These are phyloP conservation scores for Oscheius myriophilus DNA, from an alignment of 2,888 invertebrate genomes.

Conservation along the genomic window DNA sequence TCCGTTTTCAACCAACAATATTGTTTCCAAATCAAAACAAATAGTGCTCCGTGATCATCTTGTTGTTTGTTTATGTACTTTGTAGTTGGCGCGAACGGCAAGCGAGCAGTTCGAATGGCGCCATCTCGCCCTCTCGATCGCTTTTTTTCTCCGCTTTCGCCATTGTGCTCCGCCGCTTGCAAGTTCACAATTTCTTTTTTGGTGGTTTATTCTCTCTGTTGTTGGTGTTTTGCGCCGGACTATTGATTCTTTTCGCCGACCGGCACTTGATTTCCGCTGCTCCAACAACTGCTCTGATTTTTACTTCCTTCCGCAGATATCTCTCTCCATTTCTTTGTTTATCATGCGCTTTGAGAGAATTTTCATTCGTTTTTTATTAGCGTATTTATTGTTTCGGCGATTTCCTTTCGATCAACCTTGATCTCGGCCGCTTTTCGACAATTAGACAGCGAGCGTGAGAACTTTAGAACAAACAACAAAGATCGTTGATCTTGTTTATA, in stretches of 20 bases:
- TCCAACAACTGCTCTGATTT: constrained; percentile 10
- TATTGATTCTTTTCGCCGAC: constrained; percentile 23
- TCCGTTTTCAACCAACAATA: no score
- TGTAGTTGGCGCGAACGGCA: no score
- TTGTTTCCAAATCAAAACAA: no score
- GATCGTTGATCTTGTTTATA: neutral
- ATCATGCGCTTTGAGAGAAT: no score
- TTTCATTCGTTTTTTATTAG: no score
- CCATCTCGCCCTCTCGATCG: no score
- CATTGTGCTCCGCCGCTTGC: neutral
- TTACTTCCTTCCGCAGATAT: no score
- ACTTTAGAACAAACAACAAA: neutral
- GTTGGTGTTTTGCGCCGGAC: constrained; percentile 27
- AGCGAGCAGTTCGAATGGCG: no score
- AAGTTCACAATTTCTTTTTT: neutral
- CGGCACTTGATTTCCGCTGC: constrained; percentile 22
- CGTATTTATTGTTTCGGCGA: neutral
- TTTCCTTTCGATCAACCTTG: neutral
- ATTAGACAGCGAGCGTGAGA: no score
- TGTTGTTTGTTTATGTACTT: no score
- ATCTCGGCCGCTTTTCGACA: neutral
- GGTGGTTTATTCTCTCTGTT: neutral
- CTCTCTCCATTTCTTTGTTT: no score
- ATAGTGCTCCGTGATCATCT: no score
- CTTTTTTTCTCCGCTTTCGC: neutral